Evolutionary conservation across 2,113 vertebrate genomes (phyloP).

Genomic region (Panthera uncia): DNA sequence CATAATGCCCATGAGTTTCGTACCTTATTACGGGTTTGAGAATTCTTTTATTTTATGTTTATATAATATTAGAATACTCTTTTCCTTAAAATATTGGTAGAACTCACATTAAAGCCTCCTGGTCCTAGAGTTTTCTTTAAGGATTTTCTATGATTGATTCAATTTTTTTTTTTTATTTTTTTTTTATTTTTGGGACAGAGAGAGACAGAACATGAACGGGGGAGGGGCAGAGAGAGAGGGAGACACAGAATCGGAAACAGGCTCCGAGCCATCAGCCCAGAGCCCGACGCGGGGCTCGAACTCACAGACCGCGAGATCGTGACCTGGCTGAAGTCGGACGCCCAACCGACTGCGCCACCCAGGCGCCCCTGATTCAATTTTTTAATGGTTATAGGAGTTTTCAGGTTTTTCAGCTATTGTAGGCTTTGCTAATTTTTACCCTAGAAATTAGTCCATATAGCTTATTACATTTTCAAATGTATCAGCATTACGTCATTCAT

Average conservation of each 20-base stretch:
- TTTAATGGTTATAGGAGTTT: neutral
- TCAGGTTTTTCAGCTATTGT: neutral
- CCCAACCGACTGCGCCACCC: too few species aligned
- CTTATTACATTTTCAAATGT: neutral
- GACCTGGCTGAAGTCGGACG: too few species aligned
- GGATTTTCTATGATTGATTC: neutral
- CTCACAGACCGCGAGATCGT: too few species aligned
- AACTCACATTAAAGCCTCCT: neutral
- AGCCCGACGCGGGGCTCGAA: too few species aligned
- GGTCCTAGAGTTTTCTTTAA: neutral
- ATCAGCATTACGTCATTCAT: neutral
- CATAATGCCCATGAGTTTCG: neutral
- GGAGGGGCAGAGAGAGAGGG: too few species aligned
- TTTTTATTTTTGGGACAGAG: too few species aligned
- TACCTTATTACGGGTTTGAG: neutral
- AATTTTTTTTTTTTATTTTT: too few species aligned
- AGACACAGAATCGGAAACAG: too few species aligned
- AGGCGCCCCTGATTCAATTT: neutral
- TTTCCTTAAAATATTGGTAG: neutral
- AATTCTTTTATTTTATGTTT: neutral
- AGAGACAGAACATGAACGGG: too few species aligned
- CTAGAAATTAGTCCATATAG: neutral
- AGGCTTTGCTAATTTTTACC: neutral
- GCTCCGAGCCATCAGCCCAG: too few species aligned
- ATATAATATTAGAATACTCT: neutral